Base-by-base conservation (phyloP, 2,888 invertebrate species). In the Iselma pallidipennis region DNA sequence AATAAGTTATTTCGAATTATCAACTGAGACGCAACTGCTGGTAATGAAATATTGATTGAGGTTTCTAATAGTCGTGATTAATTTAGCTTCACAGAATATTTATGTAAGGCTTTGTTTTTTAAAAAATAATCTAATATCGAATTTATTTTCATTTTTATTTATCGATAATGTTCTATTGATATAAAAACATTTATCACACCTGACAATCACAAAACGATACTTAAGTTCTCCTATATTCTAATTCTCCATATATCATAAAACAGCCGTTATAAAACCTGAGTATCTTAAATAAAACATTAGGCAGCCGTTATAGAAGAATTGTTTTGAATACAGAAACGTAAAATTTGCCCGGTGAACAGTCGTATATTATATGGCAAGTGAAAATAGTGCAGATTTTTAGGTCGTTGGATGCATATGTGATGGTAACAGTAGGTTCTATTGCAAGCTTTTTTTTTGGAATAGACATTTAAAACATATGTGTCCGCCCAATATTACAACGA, bases 391-490 rank as follows among this genome's bases (percentile, higher is more conserved):
- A 51, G 52, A 55, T 49, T 59, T 28, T 49, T 25, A 16, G 52
- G 28, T 59, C 59, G 59, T 59, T 55, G 37, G 26, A 37, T 49
- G 50, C 59, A 59, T 45, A 54, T 59, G 58, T 49, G 49, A 29
- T 48, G 12, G 45, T 23, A n/a, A n/a, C n/a, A 19, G 45, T 45
- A 45, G 12, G 12, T 21, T 49, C 49, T 52, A 51, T 42, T 55
- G 51, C 61, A 52, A 54, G 29, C 37, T 57, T 57, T 45, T 57
- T 57, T 45, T n/a, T 23, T 42, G 60, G 55, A 33, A 45, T 28
- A 57, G 60, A 51, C 63, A 61, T 66, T 66, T 50, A 12, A 23
- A 55, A 59, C 66, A 66, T 64, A 61, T 66, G 66, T 57, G 45
- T 12, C 45, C n/a, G n/a, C 55, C 61, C 57, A 66, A 66, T 66